Evolutionary conservation across 1,140 invertebrate genomes (phyloP).

Genomic region (Macrotrachela quadricornifera): DNA sequence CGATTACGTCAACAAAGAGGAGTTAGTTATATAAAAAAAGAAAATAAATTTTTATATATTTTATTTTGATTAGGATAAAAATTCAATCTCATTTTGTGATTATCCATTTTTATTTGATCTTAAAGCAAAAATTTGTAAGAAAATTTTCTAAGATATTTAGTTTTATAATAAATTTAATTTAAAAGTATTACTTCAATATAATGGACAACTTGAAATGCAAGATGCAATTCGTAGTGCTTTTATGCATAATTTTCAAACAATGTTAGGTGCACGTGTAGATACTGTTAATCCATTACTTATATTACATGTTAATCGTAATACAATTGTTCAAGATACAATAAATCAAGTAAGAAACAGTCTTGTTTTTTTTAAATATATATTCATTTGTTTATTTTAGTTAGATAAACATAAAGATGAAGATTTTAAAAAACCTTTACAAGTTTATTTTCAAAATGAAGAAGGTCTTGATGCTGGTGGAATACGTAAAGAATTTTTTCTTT

Average conservation of each 20-base stretch:
- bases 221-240: not conserved
- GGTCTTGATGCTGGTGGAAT: conserved; percentile 90
- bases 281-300: conserved; percentile 43
- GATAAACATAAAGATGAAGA: conserved; percentile 44
- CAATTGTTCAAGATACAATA: conserved; percentile 67
- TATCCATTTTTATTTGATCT: conserved; percentile 87
- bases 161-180: too few species aligned
- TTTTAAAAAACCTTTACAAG: conserved; percentile 64
- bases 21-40: not conserved
- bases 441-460: conserved; percentile 71
- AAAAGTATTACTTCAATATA: conserved; percentile 52
- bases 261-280: not conserved
- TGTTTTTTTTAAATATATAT: too few species aligned
- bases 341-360: conserved; percentile 36
- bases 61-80: conserved; percentile 4
- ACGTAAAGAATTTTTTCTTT: conserved; percentile 75
- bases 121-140: conserved; percentile 50
- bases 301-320: conserved; percentile 56
- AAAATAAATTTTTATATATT: not conserved
- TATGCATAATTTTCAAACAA: not conserved
- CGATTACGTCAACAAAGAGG: conserved; percentile 16
- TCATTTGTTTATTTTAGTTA: not conserved
- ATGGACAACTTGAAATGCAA: conserved; percentile 55
- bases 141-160: too few species aligned
- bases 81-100: conserved; percentile 56